Evolutionary conservation across 1,140 invertebrate genomes (phyloP), one percentile per base, ranked within the genome.

Genomic region (Drosophila varians): DNA sequence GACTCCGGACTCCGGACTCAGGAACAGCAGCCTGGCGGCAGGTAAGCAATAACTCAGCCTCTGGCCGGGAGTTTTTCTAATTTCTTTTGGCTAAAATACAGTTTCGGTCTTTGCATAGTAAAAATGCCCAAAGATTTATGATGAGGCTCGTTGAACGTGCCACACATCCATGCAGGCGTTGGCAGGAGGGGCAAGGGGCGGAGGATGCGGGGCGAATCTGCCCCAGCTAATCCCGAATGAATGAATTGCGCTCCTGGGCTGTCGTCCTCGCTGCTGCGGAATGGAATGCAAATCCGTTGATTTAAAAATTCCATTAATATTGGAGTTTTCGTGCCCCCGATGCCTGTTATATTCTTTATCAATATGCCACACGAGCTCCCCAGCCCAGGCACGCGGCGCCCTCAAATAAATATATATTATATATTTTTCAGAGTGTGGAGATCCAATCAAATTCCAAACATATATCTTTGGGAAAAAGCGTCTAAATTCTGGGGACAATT

Each of bases 91-190:
- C 61, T 57, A 71, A 71, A 71, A 71, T 83, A 69, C 58, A 79
- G 62, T 74, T 60, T 48, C 58, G 49, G 53, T 68, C 56, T 58
- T 83, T 64, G 69, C 79, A 77, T 77, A 69, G 77, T 77, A 70
- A 58, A 80, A 79, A 79, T 80, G 68, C 78, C 43, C 45, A 56
- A 71, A 77, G 77, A 83, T 83, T 83, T 74, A 83, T 83, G 78
- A 72, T 72, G 68, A 61, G 69, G 66, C 65, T 71, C 46, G 47
- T 72, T 72, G 68, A 71, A 71, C 55, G 68, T 61, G 48, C 47
- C 40, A 45, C 40, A 19, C 43, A 56, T 12, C 8, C 25, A 16
- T 38, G 45, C n/a, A n/a, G 48, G 26, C 26, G 26, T 28, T 28
- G 26, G 26, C 26, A 28, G 26, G 26, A 28, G 26, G 23, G 23